A percentile compares a stretch with the other conserved stretches of the same genome.
These are phyloP conservation scores for Bombus huntii DNA, from an alignment of 1,140 invertebrate species.

Conservation along the genomic window DNA sequence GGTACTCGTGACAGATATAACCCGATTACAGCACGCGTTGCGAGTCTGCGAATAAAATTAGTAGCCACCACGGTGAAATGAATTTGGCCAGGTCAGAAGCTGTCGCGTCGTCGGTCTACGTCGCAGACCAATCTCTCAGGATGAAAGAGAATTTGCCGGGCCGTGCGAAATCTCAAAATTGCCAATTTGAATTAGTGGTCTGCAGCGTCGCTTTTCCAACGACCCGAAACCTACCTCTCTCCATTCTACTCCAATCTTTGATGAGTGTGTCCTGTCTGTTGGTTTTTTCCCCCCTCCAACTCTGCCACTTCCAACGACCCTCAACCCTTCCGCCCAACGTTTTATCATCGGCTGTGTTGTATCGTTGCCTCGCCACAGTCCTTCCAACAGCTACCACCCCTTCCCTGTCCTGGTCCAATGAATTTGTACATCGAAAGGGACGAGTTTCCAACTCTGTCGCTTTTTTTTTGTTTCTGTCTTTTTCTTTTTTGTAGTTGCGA, in stretches of 20 bases:
- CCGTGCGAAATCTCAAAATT: conserved; percentile 46
- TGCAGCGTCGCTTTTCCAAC: conserved; percentile 9
- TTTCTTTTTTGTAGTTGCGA: not conserved
- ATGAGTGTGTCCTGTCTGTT: conserved; percentile 28
- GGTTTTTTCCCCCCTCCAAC: conserved; percentile 1
- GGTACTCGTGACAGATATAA: not conserved
- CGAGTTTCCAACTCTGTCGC: not conserved
- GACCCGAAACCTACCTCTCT: not conserved
- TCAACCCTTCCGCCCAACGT: not conserved
- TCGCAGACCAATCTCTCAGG: not conserved
- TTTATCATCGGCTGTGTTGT: not conserved
- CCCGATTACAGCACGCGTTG: conserved; percentile 10
- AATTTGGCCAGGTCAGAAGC: conserved; percentile 25
- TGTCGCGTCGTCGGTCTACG: not conserved
- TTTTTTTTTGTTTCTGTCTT: not conserved
- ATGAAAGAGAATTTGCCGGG: conserved; percentile 15
- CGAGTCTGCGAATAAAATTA: conserved; percentile 31
- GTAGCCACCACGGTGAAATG: conserved; percentile 21
- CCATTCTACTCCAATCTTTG: conserved; percentile 20
- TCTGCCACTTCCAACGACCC: not conserved
- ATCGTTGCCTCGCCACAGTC: not conserved
- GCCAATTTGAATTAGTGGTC: conserved; percentile 50
- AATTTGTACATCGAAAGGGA: conserved; percentile 15
- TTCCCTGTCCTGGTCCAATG: not conserved
- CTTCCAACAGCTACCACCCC: not conserved